Base-by-base conservation (phyloP, 2,797 vertebrate genomes). In the Eulemur coronatus region DNA sequence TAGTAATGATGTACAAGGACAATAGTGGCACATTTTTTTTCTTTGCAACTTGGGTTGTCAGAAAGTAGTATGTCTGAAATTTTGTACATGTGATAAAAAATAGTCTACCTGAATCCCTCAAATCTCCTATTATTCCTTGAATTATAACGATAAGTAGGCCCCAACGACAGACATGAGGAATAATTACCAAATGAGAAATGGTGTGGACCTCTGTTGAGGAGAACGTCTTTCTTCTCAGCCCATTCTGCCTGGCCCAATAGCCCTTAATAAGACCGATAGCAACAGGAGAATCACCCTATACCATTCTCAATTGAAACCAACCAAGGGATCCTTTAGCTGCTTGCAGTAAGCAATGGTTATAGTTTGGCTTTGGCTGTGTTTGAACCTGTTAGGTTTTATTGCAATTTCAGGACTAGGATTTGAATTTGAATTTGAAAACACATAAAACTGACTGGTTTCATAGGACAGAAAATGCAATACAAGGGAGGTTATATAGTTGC, bases 11-110 rank as follows among this genome's bases (percentile, higher is more conserved):
- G 24, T 67, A 96, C 48, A 92, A 95, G 81, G 65, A 95, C 26
- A 69, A 57, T 72, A 82, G 63, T n/a, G 48, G 55, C 30, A 94
- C 30, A 7, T 35, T 84, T 89, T 80, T 96, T 89, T 50, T 35
- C 67, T 92, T 94, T 96, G 78, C 24, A 96, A 78, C 38, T 28
- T 94, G 26, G n/a, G 26, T 92, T 97, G 87, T 92, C 91, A 97
- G 81, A 93, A 96, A 82, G 65, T 30, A 73, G 81, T 87, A 28
- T n/a, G 35, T 91, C 69, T 96, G 70, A 89, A 92, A 89, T 81
- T 84, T 59, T 96, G 14, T 11, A 35, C 12, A 43, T 90, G 6
- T 78, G 41, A 93, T 88, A 92, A 82, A 67, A 88, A 59, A 59
- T 14, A 67, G 75, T 70, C 17, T 70, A 80, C 46, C 41, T 55